Base-by-base conservation (phyloP, 2,797 vertebrate species). In the Tapirus indicus region DNA sequence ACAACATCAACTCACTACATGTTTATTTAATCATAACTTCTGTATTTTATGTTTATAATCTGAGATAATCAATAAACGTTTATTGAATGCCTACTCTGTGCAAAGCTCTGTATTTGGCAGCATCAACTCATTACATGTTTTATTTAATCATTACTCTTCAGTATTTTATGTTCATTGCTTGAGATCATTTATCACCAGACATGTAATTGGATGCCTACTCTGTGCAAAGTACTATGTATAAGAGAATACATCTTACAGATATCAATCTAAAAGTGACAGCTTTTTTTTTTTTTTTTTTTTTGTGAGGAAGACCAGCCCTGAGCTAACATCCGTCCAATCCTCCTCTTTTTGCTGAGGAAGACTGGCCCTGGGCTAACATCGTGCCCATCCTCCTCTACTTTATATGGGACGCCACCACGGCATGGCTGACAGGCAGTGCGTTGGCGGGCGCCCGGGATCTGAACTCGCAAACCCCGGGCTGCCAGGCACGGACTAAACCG, bases 11-110 rank as follows among this genome's bases (percentile, higher is more conserved):
- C 21, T 77, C 17, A 71, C 75, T 87, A 18, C 54, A 62, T 60
- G 35, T 80, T 95, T 95, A 80, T 94, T 91, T 94, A 84, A 66
- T 83, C 47, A 85, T 72, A 92, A 64, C 35, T 88, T 96, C 47
- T 38, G 6, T n/a, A 79, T 75, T 91, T 92, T 95, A 54, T 41
- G 32, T 78, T 89, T 92, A 75, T 97, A 96, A 91, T 77, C 66
- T 96, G 83, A 89, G 62, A 83, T 60, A 74, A 62, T 78, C 62
- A 93, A 66, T 69, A 89, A 71, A 69, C 10, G 68, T 54, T 87
- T 75, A 95, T 41, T 94, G 69, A 93, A 92, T 96, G 62, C 71
- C 84, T 93, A 11, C 20, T 91, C 52, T 71, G 25, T 69, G 4
- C 21, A 94, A 52, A 85, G 41, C n/a, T 88, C 38, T 92, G 20